Evolutionary conservation across 2,888 invertebrate species (phyloP), one percentile per base, ranked within the genome.

Genomic region (Bombylius major): DNA sequence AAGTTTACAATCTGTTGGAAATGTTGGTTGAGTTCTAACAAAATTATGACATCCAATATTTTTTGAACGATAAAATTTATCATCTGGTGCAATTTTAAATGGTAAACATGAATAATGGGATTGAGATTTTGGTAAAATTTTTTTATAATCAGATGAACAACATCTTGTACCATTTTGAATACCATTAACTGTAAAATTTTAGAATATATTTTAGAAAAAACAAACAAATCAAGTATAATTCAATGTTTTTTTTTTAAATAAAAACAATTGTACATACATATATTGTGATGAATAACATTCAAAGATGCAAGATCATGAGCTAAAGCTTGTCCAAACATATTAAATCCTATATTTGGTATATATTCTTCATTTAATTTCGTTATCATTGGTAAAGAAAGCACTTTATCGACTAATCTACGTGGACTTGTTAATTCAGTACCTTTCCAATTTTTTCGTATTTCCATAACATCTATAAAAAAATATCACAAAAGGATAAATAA

Each of bases 41-140:
- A 81, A 80, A 66, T 81, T 81, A 61, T 82, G 75, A 63, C 82
- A 83, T 13, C 70, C 71, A 57, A 79, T 71, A 1, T 76, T 76
- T 54, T 76, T 66, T n/a, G 70, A 62, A 6, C 71, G 64, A 64
- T 79, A 81, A 64, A 81, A 79, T 0, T 74, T 71, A 62, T 83
- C 83, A 48, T 76, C 71, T 0, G 74, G 71, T 0, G 81, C 76
- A 8, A 83, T 77, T 13, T 69, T 69, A 60, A 84, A 82, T 0
- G 82, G 79, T 47, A 80, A 76, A 60, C 83, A 83, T 45, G 79
- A 80, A 57, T 79, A 80, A 65, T 82, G 81, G 60, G 69, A 68
- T 66, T 72, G 68, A 47, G 77, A 73, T 2, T 72, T 64, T 1
- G 78, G 73, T 0, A 80, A 66, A 9, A 75, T 65, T 48, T 71